Percentiles rank a stretch among this genome's conserved stretches.
phyloP scores from a whole-genome alignment of 2,113 vertebrate species.

The Callipepla californica region DNA sequence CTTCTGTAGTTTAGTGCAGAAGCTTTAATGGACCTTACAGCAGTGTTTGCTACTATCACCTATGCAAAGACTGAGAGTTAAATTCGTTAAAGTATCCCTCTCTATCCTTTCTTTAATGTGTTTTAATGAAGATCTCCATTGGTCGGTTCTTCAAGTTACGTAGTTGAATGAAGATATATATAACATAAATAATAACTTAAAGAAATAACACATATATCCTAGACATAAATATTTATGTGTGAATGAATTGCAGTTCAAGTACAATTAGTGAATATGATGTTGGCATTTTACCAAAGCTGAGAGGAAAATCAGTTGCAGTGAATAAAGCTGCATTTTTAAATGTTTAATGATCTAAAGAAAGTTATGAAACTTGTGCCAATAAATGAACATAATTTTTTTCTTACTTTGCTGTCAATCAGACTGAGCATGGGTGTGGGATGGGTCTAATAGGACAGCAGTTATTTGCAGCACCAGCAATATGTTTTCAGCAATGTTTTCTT shows the following conservation, averaged over 20 bases:
- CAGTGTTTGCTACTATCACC: neutral
- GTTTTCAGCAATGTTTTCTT: neutral
- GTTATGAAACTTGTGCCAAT: neutral
- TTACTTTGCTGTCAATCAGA: neutral
- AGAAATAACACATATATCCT: neutral
- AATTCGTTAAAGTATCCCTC: neutral
- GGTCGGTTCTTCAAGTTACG: neutral
- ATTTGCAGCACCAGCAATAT: neutral
- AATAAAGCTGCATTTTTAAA: neutral
- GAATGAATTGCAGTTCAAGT: neutral
- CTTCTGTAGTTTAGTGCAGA: neutral
- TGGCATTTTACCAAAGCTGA: neutral
- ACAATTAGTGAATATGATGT: neutral
- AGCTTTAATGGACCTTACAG: neutral
- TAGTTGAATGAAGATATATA: fast-evolving
- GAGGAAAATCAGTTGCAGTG: neutral
- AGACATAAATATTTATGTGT: neutral
- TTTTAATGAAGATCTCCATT: neutral
- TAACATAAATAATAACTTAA: neutral
- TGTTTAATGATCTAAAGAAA: neutral
- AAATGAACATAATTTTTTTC: neutral
- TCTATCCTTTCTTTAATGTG: neutral
- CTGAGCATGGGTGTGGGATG: neutral
- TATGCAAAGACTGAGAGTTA: neutral
- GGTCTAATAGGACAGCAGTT: neutral